Conservation (phyloP, 2,797 vertebrate genomes). For the Lepilemur septentrionalis region DNA sequence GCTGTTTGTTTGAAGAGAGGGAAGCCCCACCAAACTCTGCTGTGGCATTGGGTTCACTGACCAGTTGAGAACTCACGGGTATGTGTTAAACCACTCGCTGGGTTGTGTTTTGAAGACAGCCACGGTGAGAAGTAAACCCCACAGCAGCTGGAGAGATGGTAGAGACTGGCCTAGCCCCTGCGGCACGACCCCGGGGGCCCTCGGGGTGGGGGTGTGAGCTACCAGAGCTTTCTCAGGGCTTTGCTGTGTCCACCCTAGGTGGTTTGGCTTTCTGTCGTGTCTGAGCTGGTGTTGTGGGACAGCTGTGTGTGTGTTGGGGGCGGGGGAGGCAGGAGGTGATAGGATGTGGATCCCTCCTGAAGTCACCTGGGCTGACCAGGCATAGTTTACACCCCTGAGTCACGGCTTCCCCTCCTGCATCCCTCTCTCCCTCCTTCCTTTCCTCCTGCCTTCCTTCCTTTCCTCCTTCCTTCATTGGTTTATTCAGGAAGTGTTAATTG, state of each 20-base stretch:
- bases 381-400: background rate
- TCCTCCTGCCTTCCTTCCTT: background rate
- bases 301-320: background rate
- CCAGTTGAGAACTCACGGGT: background rate
- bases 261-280: background rate
- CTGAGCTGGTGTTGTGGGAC: background rate
- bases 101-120: background rate
- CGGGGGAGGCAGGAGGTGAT: background rate
- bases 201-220: rapidly evolving
- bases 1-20: background rate
- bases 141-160: too few species aligned
- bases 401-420: background rate
- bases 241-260: background rate
- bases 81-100: background rate
- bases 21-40: background rate
- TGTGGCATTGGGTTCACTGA: background rate
- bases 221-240: background rate
- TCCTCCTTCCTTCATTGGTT: background rate
- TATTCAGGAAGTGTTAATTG: background rate
- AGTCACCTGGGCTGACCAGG: background rate
- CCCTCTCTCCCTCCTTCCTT: rapidly evolving
- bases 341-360: background rate
- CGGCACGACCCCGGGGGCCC: background rate
- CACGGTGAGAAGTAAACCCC: background rate
- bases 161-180: background rate